Evolutionary conservation across 1,140 invertebrate genomes (phyloP).

Genomic region (Drosophila miranda): DNA sequence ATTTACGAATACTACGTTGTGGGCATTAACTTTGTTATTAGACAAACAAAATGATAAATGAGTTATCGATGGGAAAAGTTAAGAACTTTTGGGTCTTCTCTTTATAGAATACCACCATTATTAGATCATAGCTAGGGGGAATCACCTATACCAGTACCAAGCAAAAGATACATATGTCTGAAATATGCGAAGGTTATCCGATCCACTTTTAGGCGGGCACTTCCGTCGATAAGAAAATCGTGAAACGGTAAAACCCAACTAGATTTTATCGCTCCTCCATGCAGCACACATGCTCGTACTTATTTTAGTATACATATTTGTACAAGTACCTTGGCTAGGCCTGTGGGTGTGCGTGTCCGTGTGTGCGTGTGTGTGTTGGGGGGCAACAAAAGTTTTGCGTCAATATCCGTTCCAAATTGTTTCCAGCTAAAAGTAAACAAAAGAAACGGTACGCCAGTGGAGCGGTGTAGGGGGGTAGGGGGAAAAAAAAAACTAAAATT

Average conservation of each 20-base stretch:
- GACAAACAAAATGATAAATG: too few species aligned
- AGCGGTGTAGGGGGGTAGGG: not conserved
- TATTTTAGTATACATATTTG: conserved; percentile 17
- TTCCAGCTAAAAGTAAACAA: conserved; percentile 11
- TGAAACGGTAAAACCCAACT: conserved; percentile 20
- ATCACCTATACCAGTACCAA: not conserved
- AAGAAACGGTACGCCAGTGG: conserved; percentile 1
- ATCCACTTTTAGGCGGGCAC: conserved; percentile 2
- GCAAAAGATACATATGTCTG: not conserved
- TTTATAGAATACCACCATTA: too few species aligned
- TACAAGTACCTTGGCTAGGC: not conserved
- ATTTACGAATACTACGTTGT: too few species aligned
- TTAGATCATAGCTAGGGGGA: not conserved
- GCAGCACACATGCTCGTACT: too few species aligned
- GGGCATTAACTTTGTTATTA: too few species aligned
- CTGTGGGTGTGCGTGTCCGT: too few species aligned
- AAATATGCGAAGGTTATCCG: conserved; percentile 35
- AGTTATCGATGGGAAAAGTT: too few species aligned
- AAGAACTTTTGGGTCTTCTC: too few species aligned
- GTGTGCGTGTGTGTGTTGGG: not conserved
- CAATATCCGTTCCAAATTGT: conserved; percentile 69
- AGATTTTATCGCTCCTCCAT: conserved; percentile 13
- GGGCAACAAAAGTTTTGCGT: conserved; percentile 50
- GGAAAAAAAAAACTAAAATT: conserved; percentile 40
- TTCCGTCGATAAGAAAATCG: conserved; percentile 42